phyloP scores from a whole-genome alignment of 2,113 vertebrate genomes.

The Vidua macroura region DNA sequence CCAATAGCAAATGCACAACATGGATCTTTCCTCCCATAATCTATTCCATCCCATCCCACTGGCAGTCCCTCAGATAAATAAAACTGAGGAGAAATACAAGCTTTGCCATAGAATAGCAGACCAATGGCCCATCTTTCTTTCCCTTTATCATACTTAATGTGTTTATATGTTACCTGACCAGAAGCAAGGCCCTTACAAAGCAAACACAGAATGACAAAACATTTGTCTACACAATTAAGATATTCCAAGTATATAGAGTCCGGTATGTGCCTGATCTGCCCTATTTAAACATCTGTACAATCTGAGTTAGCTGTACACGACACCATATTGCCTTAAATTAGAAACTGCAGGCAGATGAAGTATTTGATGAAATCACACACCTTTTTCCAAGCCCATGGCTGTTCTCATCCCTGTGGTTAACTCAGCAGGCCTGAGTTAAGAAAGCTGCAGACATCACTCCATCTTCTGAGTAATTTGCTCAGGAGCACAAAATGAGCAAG shows the following conservation, averaged over 20 bases:
- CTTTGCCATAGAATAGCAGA: background rate
- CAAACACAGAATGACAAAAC: background rate
- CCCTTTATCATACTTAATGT: background rate
- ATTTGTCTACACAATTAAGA: background rate
- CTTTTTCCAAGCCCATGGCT: background rate
- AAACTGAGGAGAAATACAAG: background rate
- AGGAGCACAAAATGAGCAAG: background rate
- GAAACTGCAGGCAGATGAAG: background rate
- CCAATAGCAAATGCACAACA: background rate
- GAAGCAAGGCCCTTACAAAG: background rate
- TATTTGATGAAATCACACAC: background rate
- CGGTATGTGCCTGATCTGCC: background rate
- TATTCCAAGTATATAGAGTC: background rate
- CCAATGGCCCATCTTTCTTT: background rate
- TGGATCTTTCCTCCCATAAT: background rate
- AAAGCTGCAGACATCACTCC: background rate
- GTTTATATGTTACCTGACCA: background rate
- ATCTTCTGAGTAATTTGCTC: background rate
- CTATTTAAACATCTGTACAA: background rate
- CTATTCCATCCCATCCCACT: background rate
- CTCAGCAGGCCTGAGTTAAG: background rate
- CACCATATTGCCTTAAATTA: background rate
- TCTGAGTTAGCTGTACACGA: background rate
- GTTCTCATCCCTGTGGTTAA: background rate
- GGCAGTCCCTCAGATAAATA: background rate